These are phyloP conservation scores for Cepaea nemoralis DNA, from an alignment of 1,140 invertebrate species.

Conservation along the genomic window DNA sequence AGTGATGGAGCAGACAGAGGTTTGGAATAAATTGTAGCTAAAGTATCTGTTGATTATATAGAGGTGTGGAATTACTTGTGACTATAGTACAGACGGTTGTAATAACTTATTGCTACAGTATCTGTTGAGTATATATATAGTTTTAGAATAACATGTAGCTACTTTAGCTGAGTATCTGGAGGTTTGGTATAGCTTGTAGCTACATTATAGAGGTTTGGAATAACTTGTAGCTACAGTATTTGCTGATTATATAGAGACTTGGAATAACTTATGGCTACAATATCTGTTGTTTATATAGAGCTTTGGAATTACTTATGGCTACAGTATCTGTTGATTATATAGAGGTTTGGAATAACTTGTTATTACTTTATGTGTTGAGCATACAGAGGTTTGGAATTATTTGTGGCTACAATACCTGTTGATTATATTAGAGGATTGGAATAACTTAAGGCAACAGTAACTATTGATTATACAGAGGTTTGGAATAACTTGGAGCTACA, in stretches of 20 bases:
- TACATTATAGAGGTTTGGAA: not conserved
- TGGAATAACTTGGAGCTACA: too few relatives aligned
- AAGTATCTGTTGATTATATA: not conserved
- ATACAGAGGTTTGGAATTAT: not conserved
- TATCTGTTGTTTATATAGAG: constrained; percentile 42
- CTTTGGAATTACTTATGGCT: not conserved
- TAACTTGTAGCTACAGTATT: not conserved
- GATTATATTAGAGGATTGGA: too few relatives aligned
- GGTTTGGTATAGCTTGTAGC: too few relatives aligned
- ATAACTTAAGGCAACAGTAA: too few relatives aligned
- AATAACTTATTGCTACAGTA: too few relatives aligned
- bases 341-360: not conserved
- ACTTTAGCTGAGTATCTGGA: too few relatives aligned
- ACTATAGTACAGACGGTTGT: not conserved
- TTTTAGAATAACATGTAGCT: too few relatives aligned
- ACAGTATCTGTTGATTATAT: not conserved
- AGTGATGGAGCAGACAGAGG: not conserved
- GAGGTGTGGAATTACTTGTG: not conserved
- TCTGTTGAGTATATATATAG: not conserved
- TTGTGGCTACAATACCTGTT: not conserved
- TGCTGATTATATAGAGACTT: not conserved
- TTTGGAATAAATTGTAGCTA: not conserved
- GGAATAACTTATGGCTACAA: constrained; percentile 39
- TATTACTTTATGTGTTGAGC: not conserved
- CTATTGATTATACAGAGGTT: not conserved